Percentiles rank a stretch among this genome's conserved stretches.
Evolutionary conservation across 2,888 invertebrate genomes (phyloP).

Genomic region (Epirrhoe tristata): DNA sequence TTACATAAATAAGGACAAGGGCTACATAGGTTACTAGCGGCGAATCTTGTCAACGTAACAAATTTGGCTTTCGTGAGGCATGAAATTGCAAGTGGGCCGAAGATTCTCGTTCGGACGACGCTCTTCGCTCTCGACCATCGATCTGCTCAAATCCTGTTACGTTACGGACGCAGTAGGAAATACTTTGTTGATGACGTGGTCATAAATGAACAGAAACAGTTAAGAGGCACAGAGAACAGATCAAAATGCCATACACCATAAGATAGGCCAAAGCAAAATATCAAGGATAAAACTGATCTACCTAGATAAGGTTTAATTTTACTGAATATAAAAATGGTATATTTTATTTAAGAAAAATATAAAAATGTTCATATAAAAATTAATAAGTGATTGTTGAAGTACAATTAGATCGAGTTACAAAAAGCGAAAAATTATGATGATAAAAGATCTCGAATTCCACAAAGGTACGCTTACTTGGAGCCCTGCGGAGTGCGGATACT

Average conservation of each 20-base stretch:
- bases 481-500: slow-evolving; percentile 26
- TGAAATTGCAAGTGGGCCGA: slow-evolving; percentile 6
- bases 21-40: not conserved
- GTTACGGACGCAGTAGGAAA: not conserved
- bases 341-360: no score
- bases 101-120: not conserved
- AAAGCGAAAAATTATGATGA: slow-evolving; percentile 12
- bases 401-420: not conserved
- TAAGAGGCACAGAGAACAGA: no score
- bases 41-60: slow-evolving; percentile 1
- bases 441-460: slow-evolving; percentile 21
- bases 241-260: no score
- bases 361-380: no score
- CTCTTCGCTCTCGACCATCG: slow-evolving; percentile 2
- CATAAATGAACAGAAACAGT: no score
- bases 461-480: slow-evolving; percentile 24
- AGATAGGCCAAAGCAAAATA: no score
- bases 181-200: no score
- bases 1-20: not conserved
- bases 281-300: no score
- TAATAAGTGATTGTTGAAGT: not conserved
- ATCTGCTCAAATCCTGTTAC: not conserved
- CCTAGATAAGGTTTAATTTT: no score
- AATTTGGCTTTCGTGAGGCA: slow-evolving; percentile 4
- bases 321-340: no score